Conservation (phyloP, 2,888 invertebrate species). For the Drosophila picticornis region DNA sequence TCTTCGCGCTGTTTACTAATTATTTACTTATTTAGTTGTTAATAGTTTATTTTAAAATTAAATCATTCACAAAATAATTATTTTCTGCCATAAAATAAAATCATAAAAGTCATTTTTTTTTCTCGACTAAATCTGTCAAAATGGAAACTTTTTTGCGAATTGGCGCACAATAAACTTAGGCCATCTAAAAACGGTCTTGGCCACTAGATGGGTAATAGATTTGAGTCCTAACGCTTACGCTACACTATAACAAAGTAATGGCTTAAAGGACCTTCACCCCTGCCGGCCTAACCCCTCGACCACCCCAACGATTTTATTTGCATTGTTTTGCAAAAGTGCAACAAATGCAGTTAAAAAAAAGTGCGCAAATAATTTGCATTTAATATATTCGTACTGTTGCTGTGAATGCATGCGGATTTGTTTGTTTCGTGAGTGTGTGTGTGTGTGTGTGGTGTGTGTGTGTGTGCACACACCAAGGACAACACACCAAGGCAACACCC, state of each 20-base stretch:
- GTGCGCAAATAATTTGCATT: slow-evolving; percentile 35
- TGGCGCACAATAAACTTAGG: not conserved
- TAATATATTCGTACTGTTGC: slow-evolving; percentile 17
- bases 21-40: too few relatives aligned
- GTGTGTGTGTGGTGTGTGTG: slow-evolving; percentile 5
- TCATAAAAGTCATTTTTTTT: not conserved
- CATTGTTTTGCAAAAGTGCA: slow-evolving; percentile 40
- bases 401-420: slow-evolving; percentile 26
- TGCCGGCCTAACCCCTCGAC: not conserved
- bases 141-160: not conserved
- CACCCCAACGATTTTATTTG: slow-evolving; percentile 13
- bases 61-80: too few relatives aligned
- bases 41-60: too few relatives aligned
- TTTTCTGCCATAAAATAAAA: not conserved
- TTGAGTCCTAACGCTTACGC: not conserved
- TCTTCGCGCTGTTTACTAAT: too few relatives aligned
- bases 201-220: not conserved
- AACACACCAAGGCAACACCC: too few relatives aligned
- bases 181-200: not conserved
- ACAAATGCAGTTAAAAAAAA: slow-evolving; percentile 23
- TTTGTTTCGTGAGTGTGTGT: not conserved
- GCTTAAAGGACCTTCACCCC: not conserved
- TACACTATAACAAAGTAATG: not conserved
- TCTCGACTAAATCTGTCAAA: too few relatives aligned
- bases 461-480: slow-evolving; percentile 52